These are phyloP conservation scores for Alexandromys fortis DNA, from an alignment of 2,113 vertebrate species.

Conservation along the genomic window DNA sequence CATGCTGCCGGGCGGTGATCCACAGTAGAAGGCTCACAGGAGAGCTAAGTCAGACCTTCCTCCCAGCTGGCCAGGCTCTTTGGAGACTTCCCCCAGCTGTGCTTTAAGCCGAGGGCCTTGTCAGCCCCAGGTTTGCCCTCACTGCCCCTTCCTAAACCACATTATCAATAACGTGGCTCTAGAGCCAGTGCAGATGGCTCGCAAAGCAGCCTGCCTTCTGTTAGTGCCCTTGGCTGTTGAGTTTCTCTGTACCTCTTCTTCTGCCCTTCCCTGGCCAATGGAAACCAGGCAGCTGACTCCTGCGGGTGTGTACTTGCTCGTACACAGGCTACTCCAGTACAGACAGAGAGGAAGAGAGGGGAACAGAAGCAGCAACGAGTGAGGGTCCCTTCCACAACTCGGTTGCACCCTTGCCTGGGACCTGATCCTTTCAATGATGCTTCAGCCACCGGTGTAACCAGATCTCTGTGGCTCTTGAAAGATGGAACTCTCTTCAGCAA, in stretches of 20 bases:
- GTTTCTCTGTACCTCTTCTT: slow-evolving; percentile 31
- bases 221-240: background rate
- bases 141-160: slow-evolving; percentile 55
- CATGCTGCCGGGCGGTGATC: background rate
- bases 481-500: slow-evolving; percentile 72
- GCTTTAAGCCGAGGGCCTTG: slow-evolving; percentile 33
- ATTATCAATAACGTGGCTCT: slow-evolving; percentile 26
- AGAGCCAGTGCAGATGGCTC: background rate
- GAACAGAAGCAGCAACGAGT: background rate
- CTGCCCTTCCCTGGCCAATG: background rate
- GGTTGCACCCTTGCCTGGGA: background rate
- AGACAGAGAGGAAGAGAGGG: background rate
- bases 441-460: slow-evolving; percentile 56
- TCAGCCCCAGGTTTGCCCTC: background rate
- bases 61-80: background rate
- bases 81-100: background rate
- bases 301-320: background rate
- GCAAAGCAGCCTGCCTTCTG: slow-evolving; percentile 21
- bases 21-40: background rate
- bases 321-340: background rate
- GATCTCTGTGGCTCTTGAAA: slow-evolving; percentile 76
- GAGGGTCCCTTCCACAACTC: background rate
- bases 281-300: background rate
- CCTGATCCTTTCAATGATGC: slow-evolving; percentile 3
- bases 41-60: background rate